Evolutionary conservation across 2,888 invertebrate genomes (phyloP).

Genomic region (Drosophila maculinotata): DNA sequence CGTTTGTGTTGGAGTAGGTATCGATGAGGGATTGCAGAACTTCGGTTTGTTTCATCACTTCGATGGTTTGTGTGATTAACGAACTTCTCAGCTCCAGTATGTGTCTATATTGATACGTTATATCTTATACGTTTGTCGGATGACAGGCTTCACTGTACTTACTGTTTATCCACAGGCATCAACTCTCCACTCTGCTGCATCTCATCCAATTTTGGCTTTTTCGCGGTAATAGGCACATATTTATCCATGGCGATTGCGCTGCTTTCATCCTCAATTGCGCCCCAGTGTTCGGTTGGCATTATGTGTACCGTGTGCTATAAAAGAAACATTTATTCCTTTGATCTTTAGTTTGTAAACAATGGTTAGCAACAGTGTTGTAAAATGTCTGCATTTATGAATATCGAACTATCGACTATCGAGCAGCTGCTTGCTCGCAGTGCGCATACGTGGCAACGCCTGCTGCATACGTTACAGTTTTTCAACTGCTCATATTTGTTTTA

Average conservation of each 20-base stretch:
- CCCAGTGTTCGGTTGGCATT: conserved; percentile 65
- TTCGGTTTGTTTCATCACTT: conserved; percentile 85
- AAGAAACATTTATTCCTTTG: neutral
- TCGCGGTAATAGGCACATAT: conserved; percentile 63
- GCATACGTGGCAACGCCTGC: conserved; percentile 46
- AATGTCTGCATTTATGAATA: neutral
- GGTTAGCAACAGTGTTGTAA: conserved; percentile 7
- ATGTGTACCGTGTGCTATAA: neutral
- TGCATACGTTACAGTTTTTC: conserved; percentile 31
- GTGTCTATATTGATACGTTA: conserved; percentile 50
- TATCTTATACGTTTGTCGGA: no score
- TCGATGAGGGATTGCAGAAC: conserved; percentile 84
- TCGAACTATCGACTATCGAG: conserved; percentile 4
- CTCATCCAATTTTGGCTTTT: conserved; percentile 74
- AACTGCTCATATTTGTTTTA: neutral
- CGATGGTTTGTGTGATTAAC: conserved; percentile 84
- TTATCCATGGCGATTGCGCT: conserved; percentile 35
- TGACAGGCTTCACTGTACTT: no score
- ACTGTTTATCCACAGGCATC: conserved; percentile 58
- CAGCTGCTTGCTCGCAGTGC: conserved; percentile 17
- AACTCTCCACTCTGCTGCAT: conserved; percentile 52
- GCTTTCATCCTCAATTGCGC: conserved; percentile 52
- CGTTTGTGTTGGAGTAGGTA: conserved; percentile 84
- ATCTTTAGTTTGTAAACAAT: conserved; percentile 10
- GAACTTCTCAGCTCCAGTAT: conserved; percentile 81